Base-by-base conservation (phyloP, 2,888 invertebrate species). In the Archips xylosteana region DNA sequence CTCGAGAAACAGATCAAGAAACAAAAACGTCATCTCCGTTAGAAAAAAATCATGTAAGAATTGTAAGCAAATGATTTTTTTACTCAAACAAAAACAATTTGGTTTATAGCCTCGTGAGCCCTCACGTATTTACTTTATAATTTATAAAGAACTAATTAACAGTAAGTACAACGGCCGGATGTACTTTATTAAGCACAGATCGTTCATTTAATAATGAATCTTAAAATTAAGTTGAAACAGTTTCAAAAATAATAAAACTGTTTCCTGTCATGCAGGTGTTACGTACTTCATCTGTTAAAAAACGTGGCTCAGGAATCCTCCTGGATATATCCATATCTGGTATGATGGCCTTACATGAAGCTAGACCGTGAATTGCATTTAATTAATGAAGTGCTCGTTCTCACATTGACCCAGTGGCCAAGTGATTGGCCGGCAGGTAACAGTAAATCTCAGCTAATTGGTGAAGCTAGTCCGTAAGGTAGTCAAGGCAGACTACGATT, bases 361-460 rank as follows among this genome's bases (percentile, higher is more conserved):
- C 61, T 32, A 36, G 64, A 13, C 9, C 23, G 61, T 39, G 32
- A 57, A 63, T 54, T 54, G 12, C 54, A 67, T 42, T 54, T 62
- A 63, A 64, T 67, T 68, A 71, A 59, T 61, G 70, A 67, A 75
- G 72, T 69, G 57, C 34, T 62, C 62, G 23, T 47, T 42, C 49
- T 69, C 75, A 45, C 57, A 49, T 62, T 73, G 75, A 68, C 68
- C 68, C 42, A 63, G 32, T 49, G 63, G 36, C 62, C 54, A 34
- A 57, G 67, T 54, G 9, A 47, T 34, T 49, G 32, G 54, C 3
- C 54, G 45, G 6, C 54, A 67, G 45, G 54, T 61, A 62, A 66
- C 54, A 39, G 60, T 65, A 60, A 67, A 61, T 72, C 42, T 61
- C 42, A 9, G 57, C 32, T 51, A 45, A 54, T 15, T 39, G 45